Evolutionary conservation across 1,140 invertebrate genomes (phyloP), one percentile per base, ranked within the genome.

Genomic region (Ephestia elutella): DNA sequence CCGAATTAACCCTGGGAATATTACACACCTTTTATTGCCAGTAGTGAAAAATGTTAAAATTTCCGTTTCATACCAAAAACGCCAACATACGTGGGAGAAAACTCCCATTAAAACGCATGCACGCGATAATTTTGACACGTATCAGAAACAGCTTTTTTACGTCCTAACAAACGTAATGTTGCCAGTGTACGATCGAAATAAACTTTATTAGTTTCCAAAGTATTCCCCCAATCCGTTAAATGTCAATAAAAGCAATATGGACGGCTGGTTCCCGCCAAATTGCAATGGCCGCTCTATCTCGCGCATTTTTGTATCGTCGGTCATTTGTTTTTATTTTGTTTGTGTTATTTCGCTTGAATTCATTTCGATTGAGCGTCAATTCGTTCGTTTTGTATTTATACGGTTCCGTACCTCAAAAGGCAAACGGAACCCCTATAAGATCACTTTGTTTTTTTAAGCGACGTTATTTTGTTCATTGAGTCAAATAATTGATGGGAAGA

Each of bases 321-420:
- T 44, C 38, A 44, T 44, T 44, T 44, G 38, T 44, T 44, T 44
- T 44, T 44, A 44, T 44, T 44, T 44, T 44, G 38, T 44, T 44
- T 44, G 38, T 44, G 38, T 15, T 44, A 44, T 44, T 15, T 44
- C 38, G n/a, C 10, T 15, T 44, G 38, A 44, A 44, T 44, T 15
- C 13, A 44, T 44, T 44, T 44, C 13, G 38, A 44, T 44, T 44
- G 13, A 15, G 38, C 32, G 32, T 13, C 38, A 8, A 17, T 44
- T 15, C 38, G 38, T n/a, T 44, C 15, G 38, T 44, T 44, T 44
- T 17, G n/a, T 44, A 44, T 44, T 38, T 9, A 7, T 38, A 8
- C 11, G 5, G 32, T 2, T 38, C 3, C 25, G 25, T n/a, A n/a
- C n/a, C n/a, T n/a, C n/a, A n/a, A n/a, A n/a, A n/a, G n/a, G n/a